Percentiles rank a stretch among this genome's conserved stretches.
These are phyloP conservation scores for Bombylius major DNA, from an alignment of 2,888 invertebrate genomes.

Conservation along the genomic window DNA sequence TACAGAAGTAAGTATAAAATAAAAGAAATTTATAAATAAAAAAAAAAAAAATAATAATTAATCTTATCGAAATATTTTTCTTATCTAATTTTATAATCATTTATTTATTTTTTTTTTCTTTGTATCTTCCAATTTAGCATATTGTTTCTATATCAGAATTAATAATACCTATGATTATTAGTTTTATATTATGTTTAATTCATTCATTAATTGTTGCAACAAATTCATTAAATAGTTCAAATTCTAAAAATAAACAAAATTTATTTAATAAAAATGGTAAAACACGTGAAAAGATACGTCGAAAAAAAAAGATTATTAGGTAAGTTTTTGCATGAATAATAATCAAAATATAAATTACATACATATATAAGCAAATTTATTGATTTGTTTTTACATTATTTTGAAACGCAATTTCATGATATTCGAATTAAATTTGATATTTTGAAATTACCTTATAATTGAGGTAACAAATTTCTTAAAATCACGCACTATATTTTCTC, in stretches of 20 bases:
- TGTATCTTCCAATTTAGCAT: slow-evolving; percentile 27
- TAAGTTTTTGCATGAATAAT: slow-evolving; percentile 13
- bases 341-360: not conserved
- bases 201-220: slow-evolving; percentile 72
- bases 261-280: slow-evolving; percentile 25
- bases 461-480: too few species aligned
- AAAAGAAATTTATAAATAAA: slow-evolving; percentile 21
- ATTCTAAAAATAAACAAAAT: slow-evolving; percentile 24
- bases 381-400: too few species aligned
- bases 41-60: not conserved
- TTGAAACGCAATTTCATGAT: too few species aligned
- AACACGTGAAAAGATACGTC: slow-evolving; percentile 23
- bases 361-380: too few species aligned
- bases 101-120: not conserved
- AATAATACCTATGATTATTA: slow-evolving; percentile 56
- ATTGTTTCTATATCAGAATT: slow-evolving; percentile 54
- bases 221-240: slow-evolving; percentile 34
- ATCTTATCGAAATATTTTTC: too few species aligned
- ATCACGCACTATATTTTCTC: too few species aligned
- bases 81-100: not conserved
- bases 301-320: slow-evolving; percentile 33
- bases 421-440: too few species aligned
- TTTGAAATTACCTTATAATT: too few species aligned
- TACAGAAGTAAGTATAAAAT: slow-evolving; percentile 12
- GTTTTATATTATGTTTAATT: slow-evolving; percentile 59